Percentiles rank a stretch among this genome's conserved stretches.
phyloP scores from a whole-genome alignment of 2,888 invertebrate genomes.

The Drosophila cognata region DNA sequence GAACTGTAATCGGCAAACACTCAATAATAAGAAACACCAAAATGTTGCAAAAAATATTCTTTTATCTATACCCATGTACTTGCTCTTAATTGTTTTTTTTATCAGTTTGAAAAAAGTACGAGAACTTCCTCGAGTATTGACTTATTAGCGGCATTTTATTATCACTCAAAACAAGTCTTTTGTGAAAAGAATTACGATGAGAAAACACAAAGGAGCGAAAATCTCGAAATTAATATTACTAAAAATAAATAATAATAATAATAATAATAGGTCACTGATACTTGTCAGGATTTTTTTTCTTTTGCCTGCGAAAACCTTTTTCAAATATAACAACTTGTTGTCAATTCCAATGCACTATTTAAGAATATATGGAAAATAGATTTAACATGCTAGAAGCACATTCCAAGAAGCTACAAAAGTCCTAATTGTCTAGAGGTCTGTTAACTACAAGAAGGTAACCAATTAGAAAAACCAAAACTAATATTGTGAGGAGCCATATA shows the following conservation, averaged over 20 bases:
- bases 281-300: not conserved
- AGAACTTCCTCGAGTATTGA: not conserved
- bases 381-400: not conserved
- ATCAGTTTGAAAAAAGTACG: not conserved
- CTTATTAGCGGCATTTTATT: not conserved
- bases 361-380: not conserved
- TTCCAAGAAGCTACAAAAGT: not conserved
- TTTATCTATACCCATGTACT: not conserved
- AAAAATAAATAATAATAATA: not conserved
- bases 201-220: not conserved
- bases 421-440: not conserved
- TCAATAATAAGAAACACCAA: not conserved
- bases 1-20: not conserved
- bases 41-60: not conserved
- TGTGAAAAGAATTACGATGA: not conserved
- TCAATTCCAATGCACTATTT: not conserved
- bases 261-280: not conserved
- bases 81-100: not conserved
- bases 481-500: not conserved
- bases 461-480: not conserved
- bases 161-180: not conserved
- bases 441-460: not conserved
- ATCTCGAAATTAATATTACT: not conserved
- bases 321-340: not conserved
- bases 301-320: not conserved